A percentile compares a stretch with the other conserved stretches of the same genome.
Evolutionary conservation across 2,113 vertebrate species (phyloP).

Genomic region (Onychostruthus taczanowskii): DNA sequence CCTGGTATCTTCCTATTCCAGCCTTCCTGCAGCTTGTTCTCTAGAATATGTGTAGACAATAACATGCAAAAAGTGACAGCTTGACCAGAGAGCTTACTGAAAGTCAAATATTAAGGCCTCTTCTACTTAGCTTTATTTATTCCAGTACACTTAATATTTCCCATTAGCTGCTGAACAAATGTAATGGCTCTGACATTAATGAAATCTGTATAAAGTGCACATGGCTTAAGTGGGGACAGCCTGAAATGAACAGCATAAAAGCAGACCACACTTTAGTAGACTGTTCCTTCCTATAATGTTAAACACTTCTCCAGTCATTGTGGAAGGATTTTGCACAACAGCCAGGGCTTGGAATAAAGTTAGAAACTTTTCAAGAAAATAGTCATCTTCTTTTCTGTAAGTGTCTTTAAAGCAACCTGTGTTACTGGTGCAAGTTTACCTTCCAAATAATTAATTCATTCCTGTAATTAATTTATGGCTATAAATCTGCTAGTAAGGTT

Average conservation of each 20-base stretch:
- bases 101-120: neutral
- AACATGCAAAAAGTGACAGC: neutral
- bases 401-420: neutral
- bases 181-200: conserved; percentile 14
- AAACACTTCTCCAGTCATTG: neutral
- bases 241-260: conserved; percentile 1
- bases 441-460: neutral
- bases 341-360: neutral
- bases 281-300: neutral
- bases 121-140: neutral
- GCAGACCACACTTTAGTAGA: neutral
- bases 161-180: neutral
- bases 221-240: neutral
- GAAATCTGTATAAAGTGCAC: neutral
- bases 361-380: neutral
- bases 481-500: neutral
- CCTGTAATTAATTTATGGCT: neutral
- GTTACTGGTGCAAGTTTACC: neutral
- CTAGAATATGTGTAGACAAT: neutral
- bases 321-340: neutral
- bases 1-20: neutral
- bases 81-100: neutral
- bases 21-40: neutral
- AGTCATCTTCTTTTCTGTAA: neutral
- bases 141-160: conserved; percentile 32